Base-by-base conservation (phyloP, 2,113 vertebrate species). In the Otolemur garnettii region DNA sequence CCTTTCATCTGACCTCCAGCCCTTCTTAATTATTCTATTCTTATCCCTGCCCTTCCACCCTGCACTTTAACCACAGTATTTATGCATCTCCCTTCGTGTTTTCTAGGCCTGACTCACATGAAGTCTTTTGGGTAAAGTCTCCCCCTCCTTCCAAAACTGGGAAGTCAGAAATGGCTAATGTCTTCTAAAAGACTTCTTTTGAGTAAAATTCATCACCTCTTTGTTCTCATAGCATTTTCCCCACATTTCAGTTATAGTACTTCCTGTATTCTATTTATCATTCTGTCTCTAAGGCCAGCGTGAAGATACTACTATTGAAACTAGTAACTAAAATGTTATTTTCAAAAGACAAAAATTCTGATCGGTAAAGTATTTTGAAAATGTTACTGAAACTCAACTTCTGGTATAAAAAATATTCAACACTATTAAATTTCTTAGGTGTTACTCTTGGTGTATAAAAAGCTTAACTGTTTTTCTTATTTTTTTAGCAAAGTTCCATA, bases 401-500 rank as follows among this genome's bases (percentile, higher is more conserved):
- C 71, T 14, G 42, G 19, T 81, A 15, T 87, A 62, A 82, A 77
- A 95, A 87, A 55, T 95, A 60, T 62, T 81, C 5, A 78, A 35
- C n/a, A 77, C 4, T 90, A 19, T 91, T 68, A 38, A 15, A 26
- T 87, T 62, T 79, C 79, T 78, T 66, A 72, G 30, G 21, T 68
- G 19, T 72, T 45, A 72, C 6, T 7, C 68, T 95, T 90, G 22
- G 22, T 72, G 33, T 75, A 24, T 84, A 83, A 94, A 94, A 95
- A 84, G 10, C 12, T 42, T 53, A 42, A 53, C 12, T 50, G 35
- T 68, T 95, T 91, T 75, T 75, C 38, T 94, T 17, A 38, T 62
- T 28, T 93, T 5, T 92, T 95, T 87, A 92, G 33, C 74, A 68
- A 91, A 89, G 33, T 93, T 94, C 35, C 38, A 94, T 45, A 91